Conservation (phyloP, 2,797 vertebrate genomes). For the Lepilemur ruficaudatus region DNA sequence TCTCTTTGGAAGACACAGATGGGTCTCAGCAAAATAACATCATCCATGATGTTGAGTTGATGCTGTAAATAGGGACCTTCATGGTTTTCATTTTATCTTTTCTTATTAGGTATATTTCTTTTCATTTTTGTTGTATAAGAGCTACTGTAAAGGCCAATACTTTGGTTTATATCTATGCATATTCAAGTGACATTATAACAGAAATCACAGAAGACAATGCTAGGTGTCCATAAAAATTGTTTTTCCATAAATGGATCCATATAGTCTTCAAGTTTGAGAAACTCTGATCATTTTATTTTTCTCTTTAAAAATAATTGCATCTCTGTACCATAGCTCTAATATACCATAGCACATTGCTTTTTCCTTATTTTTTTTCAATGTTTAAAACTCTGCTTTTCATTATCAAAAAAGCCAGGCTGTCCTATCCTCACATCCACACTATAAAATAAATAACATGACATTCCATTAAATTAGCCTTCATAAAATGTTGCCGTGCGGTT, state of each 20-base stretch:
- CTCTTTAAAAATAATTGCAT: neutral
- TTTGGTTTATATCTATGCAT: neutral
- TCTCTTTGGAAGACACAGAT: neutral
- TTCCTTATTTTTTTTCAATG: neutral
- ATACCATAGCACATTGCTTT: neutral
- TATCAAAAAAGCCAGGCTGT: slow-evolving; percentile 25
- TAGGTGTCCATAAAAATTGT: neutral
- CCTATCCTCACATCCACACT: neutral
- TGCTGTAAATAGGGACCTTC: accelerated
- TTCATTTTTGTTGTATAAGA: neutral
- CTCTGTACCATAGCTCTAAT: neutral
- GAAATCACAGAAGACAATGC: neutral
- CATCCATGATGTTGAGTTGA: accelerated
- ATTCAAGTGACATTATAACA: neutral
- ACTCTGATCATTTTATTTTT: neutral
- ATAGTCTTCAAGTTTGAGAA: neutral
- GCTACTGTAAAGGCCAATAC: neutral
- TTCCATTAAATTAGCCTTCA: slow-evolving; percentile 54
- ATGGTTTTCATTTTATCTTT: neutral
- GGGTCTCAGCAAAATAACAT: too few relatives aligned
- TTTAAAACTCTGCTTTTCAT: slow-evolving; percentile 71
- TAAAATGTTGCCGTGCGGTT: neutral
- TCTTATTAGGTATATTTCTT: neutral
- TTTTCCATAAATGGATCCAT: neutral
- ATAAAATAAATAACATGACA: slow-evolving; percentile 17